These are phyloP conservation scores for Caenorhabditis sp. DNA, from an alignment of 2,888 invertebrate genomes.

Conservation along the genomic window DNA sequence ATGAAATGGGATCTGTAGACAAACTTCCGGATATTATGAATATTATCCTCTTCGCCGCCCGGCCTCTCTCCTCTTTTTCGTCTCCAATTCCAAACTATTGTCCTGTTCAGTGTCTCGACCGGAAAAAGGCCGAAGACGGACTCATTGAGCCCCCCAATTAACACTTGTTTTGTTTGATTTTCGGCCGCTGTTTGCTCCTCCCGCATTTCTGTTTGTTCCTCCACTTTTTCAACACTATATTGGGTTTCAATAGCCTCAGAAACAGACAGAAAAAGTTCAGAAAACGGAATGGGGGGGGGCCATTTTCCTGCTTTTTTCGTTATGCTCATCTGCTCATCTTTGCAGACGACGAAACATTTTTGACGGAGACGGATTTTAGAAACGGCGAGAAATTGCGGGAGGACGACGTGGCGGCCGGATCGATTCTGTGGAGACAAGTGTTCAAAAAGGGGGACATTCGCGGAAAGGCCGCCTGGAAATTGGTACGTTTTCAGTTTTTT, in stretches of 20 bases:
- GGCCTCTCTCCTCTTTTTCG: too few relatives aligned
- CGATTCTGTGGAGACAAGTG: slow-evolving; percentile 69
- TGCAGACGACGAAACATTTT: slow-evolving; percentile 69
- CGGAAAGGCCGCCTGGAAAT: slow-evolving; percentile 75
- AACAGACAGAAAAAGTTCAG: slow-evolving; percentile 2
- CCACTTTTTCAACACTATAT: slow-evolving; percentile 36
- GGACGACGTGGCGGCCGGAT: slow-evolving; percentile 55
- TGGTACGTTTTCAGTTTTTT: slow-evolving; percentile 21
- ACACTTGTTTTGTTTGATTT: slow-evolving; percentile 38
- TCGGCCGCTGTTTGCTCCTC: slow-evolving; percentile 32
- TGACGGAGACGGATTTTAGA: slow-evolving; percentile 71
- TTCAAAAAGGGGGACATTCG: slow-evolving; percentile 75
- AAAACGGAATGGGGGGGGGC: slow-evolving; percentile 1
- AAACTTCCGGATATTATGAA: not conserved
- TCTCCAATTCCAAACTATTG: not conserved
- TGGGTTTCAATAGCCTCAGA: slow-evolving; percentile 35
- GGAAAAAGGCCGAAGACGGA: too few relatives aligned
- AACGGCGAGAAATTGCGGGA: slow-evolving; percentile 70
- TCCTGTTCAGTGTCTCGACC: too few relatives aligned
- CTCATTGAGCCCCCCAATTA: too few relatives aligned
- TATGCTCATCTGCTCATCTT: not conserved
- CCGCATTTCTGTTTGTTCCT: slow-evolving; percentile 28
- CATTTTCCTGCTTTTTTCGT: not conserved
- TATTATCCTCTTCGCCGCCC: not conserved
- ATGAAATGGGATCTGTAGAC: too few relatives aligned